Conservation (phyloP, 2,888 invertebrate species). For the Rotaria socialis region DNA sequence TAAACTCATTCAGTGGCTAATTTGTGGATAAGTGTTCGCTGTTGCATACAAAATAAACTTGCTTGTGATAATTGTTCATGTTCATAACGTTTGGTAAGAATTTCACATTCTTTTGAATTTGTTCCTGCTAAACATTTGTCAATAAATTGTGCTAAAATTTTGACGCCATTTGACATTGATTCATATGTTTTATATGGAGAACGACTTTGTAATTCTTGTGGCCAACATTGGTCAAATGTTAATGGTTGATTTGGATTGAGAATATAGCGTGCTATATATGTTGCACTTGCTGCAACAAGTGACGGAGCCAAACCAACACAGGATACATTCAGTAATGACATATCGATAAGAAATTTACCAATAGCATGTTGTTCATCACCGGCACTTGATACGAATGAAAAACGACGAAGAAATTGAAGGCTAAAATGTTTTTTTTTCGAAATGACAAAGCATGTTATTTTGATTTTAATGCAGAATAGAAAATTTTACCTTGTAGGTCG, state of each 20-base stretch:
- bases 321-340: background rate
- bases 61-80: slow-evolving; percentile 12
- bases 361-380: slow-evolving; percentile 26
- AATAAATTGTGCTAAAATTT: background rate
- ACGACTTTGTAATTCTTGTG: background rate
- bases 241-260: background rate
- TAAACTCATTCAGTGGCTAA: background rate
- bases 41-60: slow-evolving; percentile 30
- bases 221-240: slow-evolving; percentile 30
- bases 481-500: background rate
- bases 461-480: background rate
- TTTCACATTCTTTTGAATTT: background rate
- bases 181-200: slow-evolving; percentile 7
- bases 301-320: slow-evolving; percentile 1
- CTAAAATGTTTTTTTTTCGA: background rate
- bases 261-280: slow-evolving; percentile 27
- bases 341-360: slow-evolving; percentile 26
- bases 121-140: background rate
- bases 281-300: background rate
- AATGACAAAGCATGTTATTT: background rate
- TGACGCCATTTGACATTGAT: background rate
- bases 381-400: background rate
- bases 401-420: slow-evolving; percentile 35
- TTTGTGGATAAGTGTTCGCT: slow-evolving; percentile 7
- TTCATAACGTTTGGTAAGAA: slow-evolving; percentile 21